A percentile compares a stretch with the other conserved stretches of the same genome.
Conservation (phyloP, 2,888 invertebrate species). For the Anthoptus insignis region DNA sequence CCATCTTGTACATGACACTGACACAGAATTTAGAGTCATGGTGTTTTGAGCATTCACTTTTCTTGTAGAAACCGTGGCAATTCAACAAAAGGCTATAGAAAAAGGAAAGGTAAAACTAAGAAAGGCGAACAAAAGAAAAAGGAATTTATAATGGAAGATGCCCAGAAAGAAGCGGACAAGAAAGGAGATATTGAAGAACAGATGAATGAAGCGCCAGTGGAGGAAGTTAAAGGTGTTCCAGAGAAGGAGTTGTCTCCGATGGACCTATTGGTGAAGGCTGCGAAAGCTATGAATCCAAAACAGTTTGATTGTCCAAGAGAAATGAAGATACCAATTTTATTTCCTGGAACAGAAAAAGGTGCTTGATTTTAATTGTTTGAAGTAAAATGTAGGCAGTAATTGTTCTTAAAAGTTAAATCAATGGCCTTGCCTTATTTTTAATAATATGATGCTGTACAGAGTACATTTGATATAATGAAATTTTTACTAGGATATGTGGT, state of each 20-base stretch:
- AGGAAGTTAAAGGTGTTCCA: slow-evolving; percentile 38
- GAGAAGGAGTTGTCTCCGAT: slow-evolving; percentile 86
- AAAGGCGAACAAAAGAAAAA: slow-evolving; percentile 50
- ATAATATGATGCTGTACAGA: too few species aligned
- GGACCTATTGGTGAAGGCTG: slow-evolving; percentile 93
- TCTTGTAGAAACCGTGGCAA: slow-evolving; percentile 64
- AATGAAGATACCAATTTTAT: slow-evolving; percentile 91
- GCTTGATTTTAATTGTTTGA: slow-evolving; percentile 46
- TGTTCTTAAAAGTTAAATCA: too few species aligned
- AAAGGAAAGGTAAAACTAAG: slow-evolving; percentile 45
- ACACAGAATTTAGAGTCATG: too few species aligned
- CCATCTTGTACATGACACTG: too few species aligned
- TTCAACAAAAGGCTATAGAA: slow-evolving; percentile 59
- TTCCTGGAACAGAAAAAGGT: slow-evolving; percentile 95
- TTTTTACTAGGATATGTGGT: too few species aligned
- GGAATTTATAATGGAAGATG: too few species aligned
- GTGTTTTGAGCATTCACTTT: too few species aligned
- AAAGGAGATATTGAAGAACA: not conserved
- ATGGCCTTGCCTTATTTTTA: too few species aligned
- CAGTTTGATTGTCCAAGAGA: slow-evolving; percentile 96
- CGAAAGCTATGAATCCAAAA: slow-evolving; percentile 94
- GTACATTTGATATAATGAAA: too few species aligned
- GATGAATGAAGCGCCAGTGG: slow-evolving; percentile 1
- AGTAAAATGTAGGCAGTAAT: too few species aligned
- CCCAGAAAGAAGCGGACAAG: not conserved